These are phyloP conservation scores for Metallyticus violacea DNA, from an alignment of 2,888 invertebrate species.

Conservation along the genomic window DNA sequence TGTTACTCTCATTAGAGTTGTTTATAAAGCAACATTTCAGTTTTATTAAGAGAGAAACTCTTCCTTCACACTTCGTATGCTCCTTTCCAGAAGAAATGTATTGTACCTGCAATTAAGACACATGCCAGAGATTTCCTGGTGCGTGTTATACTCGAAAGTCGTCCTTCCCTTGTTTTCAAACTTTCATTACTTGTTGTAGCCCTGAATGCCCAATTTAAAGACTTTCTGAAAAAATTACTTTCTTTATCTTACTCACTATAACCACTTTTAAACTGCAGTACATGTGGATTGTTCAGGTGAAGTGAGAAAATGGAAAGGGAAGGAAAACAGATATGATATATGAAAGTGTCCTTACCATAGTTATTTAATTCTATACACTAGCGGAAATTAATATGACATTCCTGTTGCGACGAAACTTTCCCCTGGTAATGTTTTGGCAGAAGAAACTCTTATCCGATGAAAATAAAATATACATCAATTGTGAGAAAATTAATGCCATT, in stretches of 20 bases:
- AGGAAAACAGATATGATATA: background rate
- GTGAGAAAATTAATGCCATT: no score
- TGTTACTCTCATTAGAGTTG: background rate
- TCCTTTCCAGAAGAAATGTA: background rate
- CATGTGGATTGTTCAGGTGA: no score
- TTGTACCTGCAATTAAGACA: background rate
- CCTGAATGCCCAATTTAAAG: background rate
- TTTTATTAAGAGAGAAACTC: background rate
- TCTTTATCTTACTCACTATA: background rate
- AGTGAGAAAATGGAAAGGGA: no score
- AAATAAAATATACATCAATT: no score
- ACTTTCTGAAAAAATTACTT: background rate
- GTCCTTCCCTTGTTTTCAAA: background rate
- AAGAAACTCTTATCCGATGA: no score
- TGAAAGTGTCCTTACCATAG: no score
- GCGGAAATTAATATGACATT: no score
- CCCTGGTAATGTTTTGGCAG: no score
- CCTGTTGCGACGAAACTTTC: no score
- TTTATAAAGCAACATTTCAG: background rate
- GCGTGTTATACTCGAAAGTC: background rate
- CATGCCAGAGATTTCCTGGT: background rate
- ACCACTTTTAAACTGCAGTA: background rate
- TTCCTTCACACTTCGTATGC: background rate
- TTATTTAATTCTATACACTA: no score
- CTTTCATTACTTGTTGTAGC: no score